Percentiles rank a stretch among this genome's conserved stretches.
phyloP scores from a whole-genome alignment of 2,888 invertebrate species.

The Apodemia duryi region DNA sequence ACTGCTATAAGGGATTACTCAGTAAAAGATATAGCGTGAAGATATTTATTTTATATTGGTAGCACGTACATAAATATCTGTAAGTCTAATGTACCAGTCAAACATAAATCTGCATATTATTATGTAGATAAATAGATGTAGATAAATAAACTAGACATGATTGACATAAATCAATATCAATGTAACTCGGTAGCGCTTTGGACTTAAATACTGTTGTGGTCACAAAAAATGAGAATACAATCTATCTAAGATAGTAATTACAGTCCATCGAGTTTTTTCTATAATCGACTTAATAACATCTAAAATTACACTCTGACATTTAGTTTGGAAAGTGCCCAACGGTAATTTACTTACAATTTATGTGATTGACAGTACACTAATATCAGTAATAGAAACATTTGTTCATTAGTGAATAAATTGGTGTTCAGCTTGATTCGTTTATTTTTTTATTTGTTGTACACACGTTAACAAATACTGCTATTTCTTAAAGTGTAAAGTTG shows the following conservation, averaged over 20 bases:
- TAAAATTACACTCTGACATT: conserved; percentile 66
- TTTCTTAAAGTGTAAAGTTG: too few species aligned
- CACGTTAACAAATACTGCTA: background rate
- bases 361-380: conserved; percentile 51
- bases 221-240: conserved; percentile 4
- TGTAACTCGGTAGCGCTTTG: conserved; percentile 13
- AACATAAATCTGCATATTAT: conserved; percentile 3
- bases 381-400: conserved; percentile 37
- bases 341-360: conserved; percentile 50
- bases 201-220: conserved; percentile 8
- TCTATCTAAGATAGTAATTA: conserved; percentile 47
- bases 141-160: conserved; percentile 29
- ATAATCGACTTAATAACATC: conserved; percentile 55
- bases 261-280: conserved; percentile 58
- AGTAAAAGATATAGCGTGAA: too few species aligned
- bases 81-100: background rate
- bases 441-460: conserved; percentile 26
- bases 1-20: too few species aligned
- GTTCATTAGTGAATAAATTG: conserved; percentile 8
- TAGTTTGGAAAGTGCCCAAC: conserved; percentile 60
- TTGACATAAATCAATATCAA: conserved; percentile 20
- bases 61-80: background rate
- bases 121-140: conserved; percentile 7
- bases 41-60: background rate
- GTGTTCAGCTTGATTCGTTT: background rate